Conservation (phyloP, 2,888 invertebrate species). For the Iphiclides podalirius region DNA sequence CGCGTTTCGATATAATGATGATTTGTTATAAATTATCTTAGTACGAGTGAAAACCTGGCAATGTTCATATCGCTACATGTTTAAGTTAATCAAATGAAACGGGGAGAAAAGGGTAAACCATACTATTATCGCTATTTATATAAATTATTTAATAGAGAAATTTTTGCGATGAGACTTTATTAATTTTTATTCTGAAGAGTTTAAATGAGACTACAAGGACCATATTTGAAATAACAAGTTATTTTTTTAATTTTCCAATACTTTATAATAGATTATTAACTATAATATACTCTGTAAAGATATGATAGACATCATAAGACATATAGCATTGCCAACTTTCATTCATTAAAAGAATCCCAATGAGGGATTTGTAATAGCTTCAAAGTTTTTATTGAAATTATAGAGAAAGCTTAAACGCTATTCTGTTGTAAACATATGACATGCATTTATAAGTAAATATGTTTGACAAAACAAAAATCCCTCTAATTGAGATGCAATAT, state of each 20-base stretch:
- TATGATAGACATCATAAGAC: no score
- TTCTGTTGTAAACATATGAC: neutral
- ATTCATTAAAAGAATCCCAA: neutral
- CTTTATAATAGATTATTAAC: neutral
- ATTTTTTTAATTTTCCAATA: neutral
- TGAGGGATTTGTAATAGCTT: no score
- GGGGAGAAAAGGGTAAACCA: neutral
- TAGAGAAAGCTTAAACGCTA: conserved; percentile 7
- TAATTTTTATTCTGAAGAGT: neutral
- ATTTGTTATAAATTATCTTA: neutral
- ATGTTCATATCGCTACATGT: neutral
- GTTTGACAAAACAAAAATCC: neutral
- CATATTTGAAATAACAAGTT: neutral
- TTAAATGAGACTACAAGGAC: neutral
- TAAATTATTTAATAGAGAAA: neutral
- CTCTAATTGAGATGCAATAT: conserved; percentile 11
- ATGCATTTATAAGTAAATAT: conserved; percentile 20
- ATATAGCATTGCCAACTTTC: conserved; percentile 7
- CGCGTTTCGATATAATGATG: neutral
- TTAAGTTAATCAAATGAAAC: no score
- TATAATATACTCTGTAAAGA: neutral
- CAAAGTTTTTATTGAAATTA: neutral
- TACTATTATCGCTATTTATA: neutral
- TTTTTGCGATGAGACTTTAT: no score
- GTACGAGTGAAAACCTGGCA: neutral